These are phyloP conservation scores for Ginglymostoma cirratum DNA, from an alignment of 2,113 vertebrate genomes.

Conservation along the genomic window DNA sequence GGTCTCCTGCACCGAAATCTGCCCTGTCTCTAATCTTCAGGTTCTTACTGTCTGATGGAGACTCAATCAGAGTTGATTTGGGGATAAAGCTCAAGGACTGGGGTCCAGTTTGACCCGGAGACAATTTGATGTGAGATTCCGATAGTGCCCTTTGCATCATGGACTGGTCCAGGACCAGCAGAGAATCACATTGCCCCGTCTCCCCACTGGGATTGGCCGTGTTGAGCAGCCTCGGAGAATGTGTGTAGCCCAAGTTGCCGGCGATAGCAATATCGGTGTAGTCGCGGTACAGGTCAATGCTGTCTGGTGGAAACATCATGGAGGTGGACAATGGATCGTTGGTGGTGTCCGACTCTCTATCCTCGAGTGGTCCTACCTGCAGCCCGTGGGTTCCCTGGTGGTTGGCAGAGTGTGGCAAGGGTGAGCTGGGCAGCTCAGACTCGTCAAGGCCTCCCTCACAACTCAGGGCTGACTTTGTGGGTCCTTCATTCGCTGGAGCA, in stretches of 20 bases:
- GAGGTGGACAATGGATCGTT: not conserved
- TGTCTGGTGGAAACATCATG: not conserved
- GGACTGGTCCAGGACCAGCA: not conserved
- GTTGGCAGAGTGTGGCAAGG: not conserved
- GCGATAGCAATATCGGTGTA: not conserved
- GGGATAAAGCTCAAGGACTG: not conserved
- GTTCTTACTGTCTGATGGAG: not conserved
- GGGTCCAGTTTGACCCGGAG: not conserved
- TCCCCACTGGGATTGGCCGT: not conserved
- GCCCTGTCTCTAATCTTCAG: not conserved
- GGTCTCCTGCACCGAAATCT: too few species aligned
- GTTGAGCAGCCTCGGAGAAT: not conserved
- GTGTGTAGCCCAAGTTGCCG: not conserved
- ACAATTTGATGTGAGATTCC: not conserved
- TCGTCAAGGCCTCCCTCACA: too few species aligned
- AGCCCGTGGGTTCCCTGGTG: not conserved
- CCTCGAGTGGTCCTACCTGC: not conserved
- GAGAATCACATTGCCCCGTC: not conserved
- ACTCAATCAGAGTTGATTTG: too few species aligned
- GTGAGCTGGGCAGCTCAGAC: too few species aligned
- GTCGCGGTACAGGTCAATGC: constrained; percentile 7
- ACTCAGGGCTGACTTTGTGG: not conserved
- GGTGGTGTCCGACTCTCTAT: not conserved
- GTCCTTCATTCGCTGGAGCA: constrained; percentile 23
- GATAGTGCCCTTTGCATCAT: not conserved